A percentile compares a stretch with the other conserved stretches of the same genome.
phyloP scores from a whole-genome alignment of 2,113 vertebrate species.

The Eudyptes chrysolophus region DNA sequence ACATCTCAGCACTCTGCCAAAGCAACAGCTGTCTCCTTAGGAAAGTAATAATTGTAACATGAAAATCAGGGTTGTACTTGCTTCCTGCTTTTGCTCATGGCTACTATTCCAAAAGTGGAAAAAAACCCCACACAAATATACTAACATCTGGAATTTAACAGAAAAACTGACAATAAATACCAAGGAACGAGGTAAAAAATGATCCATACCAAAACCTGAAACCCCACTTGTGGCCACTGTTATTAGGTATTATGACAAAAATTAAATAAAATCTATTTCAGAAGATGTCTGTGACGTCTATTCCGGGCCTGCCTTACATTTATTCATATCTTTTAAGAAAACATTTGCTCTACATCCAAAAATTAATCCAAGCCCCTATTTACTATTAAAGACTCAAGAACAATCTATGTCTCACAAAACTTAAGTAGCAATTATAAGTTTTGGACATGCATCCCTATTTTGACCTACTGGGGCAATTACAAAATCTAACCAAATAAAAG shows the following conservation, averaged over 20 bases:
- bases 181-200: neutral
- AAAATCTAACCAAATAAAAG: neutral
- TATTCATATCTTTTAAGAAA: neutral
- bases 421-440: neutral
- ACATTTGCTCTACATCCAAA: neutral
- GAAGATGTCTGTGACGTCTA: neutral
- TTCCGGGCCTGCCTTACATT: neutral
- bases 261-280: neutral
- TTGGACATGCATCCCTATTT: neutral
- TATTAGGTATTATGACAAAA: neutral
- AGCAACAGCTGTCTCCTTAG: neutral
- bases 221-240: accelerated
- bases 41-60: neutral
- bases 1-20: neutral
- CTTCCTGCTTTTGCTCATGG: slow-evolving; percentile 5
- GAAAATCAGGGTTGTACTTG: neutral
- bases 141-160: neutral
- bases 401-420: neutral
- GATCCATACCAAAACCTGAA: neutral
- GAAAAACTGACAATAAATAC: neutral
- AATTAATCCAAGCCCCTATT: neutral
- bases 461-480: neutral
- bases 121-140: neutral
- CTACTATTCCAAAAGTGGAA: neutral
- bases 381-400: neutral